Evolutionary conservation across 2,797 vertebrate species (phyloP), one percentile per base, ranked within the genome.

Genomic region (Acanthurus leucopareius): DNA sequence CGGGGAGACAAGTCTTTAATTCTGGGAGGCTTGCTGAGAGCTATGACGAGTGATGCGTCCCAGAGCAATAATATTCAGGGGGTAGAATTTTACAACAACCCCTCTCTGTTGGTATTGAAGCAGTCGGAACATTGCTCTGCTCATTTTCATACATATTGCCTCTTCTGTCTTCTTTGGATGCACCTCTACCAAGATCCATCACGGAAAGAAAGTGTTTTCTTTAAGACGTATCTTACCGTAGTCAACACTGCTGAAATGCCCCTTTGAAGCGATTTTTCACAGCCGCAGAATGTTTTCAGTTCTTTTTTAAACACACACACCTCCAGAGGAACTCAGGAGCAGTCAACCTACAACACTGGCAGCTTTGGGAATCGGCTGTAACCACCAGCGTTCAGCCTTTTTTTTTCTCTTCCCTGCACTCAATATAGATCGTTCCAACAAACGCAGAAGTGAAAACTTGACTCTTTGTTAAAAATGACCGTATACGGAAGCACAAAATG

Each of bases 121-220:
- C 75, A 56, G 22, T 51, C 77, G 82, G 82, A 89, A 91, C 81
- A 83, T 86, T 67, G 84, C 84, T 76, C 75, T 53, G 87, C 89
- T 92, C 88, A 92, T 92, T 93, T 93, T 93, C 92, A 93, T 93
- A 91, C 90, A 92, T 89, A 93, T 91, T 90, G 91, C 88, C 91
- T 91, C 86, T 75, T 92, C 85, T 88, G 88, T 91, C 84, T 89
- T 87, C 80, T 87, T 84, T 83, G 87, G 88, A 84, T 85, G 81
- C 82, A 83, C 80, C 79, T 91, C 79, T 42, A 77, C 81, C 52
- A 69, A 87, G 77, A 86, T 86, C 84, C 78, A 88, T 92, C 92
- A 89, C 76, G 67, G 82, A 70, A 75, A 73, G 80, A 87, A 82
- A 91, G 84, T 86, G 84, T 88, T 93, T 92, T 87, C 85, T 86